Percentiles rank a stretch among this genome's conserved stretches.
These are phyloP conservation scores for Hedychridium roseum DNA, from an alignment of 2,888 invertebrate genomes.

Conservation along the genomic window DNA sequence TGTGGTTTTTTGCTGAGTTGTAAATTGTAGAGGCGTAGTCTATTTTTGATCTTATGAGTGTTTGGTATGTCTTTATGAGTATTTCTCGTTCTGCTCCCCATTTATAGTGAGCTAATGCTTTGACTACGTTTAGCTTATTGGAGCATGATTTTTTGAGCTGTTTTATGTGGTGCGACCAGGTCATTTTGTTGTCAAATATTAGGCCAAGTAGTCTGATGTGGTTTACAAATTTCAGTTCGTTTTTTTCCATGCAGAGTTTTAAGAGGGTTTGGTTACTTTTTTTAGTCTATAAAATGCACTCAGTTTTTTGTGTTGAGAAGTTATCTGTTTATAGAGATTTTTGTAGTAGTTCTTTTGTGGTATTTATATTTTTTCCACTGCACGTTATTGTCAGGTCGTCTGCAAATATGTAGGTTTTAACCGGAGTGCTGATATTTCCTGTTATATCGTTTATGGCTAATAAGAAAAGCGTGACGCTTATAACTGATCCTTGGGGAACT, in stretches of 20 bases:
- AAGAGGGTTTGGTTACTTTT: not conserved
- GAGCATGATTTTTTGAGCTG: conserved; percentile 1
- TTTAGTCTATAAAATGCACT: conserved; percentile 11
- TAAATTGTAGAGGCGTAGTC: conserved; percentile 11
- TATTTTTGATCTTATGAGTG: conserved; percentile 11
- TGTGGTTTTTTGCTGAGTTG: not conserved
- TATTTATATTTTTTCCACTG: conserved; percentile 6
- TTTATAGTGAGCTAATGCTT: not conserved
- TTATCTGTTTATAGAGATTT: conserved; percentile 10
- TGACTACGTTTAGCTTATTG: conserved; percentile 8
- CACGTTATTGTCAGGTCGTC: conserved; percentile 15
- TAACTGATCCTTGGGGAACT: too few species aligned
- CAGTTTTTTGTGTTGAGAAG: conserved; percentile 15
- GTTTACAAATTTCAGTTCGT: not conserved
- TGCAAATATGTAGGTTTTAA: conserved; percentile 11
- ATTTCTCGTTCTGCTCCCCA: conserved; percentile 11
- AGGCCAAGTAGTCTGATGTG: conserved; percentile 9
- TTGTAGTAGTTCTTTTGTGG: conserved; percentile 5
- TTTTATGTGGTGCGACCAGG: conserved; percentile 8
- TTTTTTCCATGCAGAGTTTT: not conserved
- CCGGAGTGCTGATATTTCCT: not conserved
- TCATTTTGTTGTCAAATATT: conserved; percentile 8
- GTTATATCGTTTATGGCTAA: conserved; percentile 15
- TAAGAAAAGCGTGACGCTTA: conserved; percentile 8
- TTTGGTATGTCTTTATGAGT: conserved; percentile 5